These are phyloP conservation scores for Poecilia velifera DNA, from an alignment of 2,797 vertebrate species.

Conservation along the genomic window DNA sequence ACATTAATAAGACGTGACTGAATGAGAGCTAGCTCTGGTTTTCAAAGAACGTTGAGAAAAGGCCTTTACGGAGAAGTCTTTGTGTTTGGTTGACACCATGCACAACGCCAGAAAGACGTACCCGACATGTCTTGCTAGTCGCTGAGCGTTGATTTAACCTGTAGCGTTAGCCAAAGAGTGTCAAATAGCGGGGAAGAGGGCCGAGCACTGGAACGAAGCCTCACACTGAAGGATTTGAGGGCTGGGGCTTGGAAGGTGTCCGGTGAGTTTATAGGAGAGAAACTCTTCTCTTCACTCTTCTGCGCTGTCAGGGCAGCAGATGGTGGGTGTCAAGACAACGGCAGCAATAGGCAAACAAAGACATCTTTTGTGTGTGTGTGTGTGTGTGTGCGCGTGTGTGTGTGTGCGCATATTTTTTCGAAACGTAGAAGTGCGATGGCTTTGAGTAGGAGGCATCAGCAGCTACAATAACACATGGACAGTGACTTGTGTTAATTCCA, in stretches of 20 bases:
- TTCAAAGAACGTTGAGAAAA: slow-evolving; percentile 16
- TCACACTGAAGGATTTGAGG: slow-evolving; percentile 20
- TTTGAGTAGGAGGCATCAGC: slow-evolving; percentile 74
- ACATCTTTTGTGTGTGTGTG: slow-evolving; percentile 64
- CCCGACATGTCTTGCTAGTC: slow-evolving; percentile 14
- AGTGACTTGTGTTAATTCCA: slow-evolving; percentile 65
- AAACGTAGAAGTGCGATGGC: slow-evolving; percentile 60
- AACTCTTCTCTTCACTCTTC: slow-evolving; percentile 74
- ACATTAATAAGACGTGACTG: slow-evolving; percentile 42
- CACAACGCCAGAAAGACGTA: slow-evolving; percentile 22
- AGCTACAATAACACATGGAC: slow-evolving; percentile 66
- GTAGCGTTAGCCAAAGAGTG: slow-evolving; percentile 46
- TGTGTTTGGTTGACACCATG: slow-evolving; percentile 38
- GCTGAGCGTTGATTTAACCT: slow-evolving; percentile 53
- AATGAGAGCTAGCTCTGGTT: slow-evolving; percentile 39
- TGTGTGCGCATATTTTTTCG: slow-evolving; percentile 50
- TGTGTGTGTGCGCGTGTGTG: slow-evolving; percentile 37
- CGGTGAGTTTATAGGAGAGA: slow-evolving; percentile 63
- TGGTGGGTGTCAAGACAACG: slow-evolving; percentile 80
- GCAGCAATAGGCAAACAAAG: slow-evolving; percentile 77
- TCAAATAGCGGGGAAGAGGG: slow-evolving; percentile 47
- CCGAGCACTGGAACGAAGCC: slow-evolving; percentile 46
- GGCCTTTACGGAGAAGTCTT: slow-evolving; percentile 17
- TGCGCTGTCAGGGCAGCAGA: slow-evolving; percentile 76
- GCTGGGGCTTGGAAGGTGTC: slow-evolving; percentile 37